Conservation (phyloP, 2,113 vertebrate genomes). For the Neodontobutis hainanensis region DNA sequence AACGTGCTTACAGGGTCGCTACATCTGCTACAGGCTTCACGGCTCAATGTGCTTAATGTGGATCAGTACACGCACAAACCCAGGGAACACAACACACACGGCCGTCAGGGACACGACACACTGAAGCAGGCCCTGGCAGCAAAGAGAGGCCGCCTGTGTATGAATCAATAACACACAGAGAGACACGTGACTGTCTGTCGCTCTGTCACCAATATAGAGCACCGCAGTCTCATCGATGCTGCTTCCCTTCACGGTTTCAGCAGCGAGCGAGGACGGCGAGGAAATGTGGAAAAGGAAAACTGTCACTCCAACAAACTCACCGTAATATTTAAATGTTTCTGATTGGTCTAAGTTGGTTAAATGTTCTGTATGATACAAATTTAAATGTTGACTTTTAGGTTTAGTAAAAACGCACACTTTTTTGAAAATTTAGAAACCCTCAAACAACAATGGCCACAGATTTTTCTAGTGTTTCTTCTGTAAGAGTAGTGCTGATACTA, state of each 20-base stretch:
- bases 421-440: too few relatives aligned
- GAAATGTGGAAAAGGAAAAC: background rate
- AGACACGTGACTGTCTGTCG: constrained; percentile 22
- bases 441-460: too few relatives aligned
- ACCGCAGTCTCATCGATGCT: constrained; percentile 74
- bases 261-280: background rate
- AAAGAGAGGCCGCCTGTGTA: constrained; percentile 57
- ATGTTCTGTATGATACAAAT: too few relatives aligned
- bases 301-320: constrained; percentile 8
- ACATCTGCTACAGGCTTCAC: constrained; percentile 9
- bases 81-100: too few relatives aligned
- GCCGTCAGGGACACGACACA: constrained; percentile 57
- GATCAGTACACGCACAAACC: background rate
- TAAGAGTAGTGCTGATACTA: too few relatives aligned
- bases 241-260: constrained; percentile 25
- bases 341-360: too few relatives aligned
- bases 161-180: constrained; percentile 69
- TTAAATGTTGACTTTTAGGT: too few relatives aligned
- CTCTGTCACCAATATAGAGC: constrained; percentile 46
- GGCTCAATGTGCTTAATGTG: constrained; percentile 38
- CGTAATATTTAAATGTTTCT: background rate
- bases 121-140: constrained; percentile 44
- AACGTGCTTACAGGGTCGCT: constrained; percentile 40
- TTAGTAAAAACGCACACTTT: too few relatives aligned
- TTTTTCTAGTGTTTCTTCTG: too few relatives aligned